phyloP scores from a whole-genome alignment of 2,797 vertebrate genomes.

The Ceryle rudis region DNA sequence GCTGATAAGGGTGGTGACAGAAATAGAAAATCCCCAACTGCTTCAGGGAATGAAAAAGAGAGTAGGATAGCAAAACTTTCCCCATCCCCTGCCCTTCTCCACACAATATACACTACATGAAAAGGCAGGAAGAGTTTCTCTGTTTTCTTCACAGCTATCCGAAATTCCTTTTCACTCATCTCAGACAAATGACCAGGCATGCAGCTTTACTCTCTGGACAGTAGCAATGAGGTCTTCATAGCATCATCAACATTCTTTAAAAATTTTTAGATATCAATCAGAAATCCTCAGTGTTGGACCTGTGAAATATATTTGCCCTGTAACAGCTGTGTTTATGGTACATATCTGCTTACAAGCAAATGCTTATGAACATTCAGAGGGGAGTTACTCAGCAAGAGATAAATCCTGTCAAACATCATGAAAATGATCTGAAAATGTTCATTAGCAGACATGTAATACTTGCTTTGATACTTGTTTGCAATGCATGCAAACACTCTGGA shows the following conservation, averaged over 20 bases:
- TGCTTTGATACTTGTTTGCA: conserved; percentile 64
- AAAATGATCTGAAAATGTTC: conserved; percentile 70
- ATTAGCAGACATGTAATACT: conserved; percentile 58
- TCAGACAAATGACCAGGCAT: conserved; percentile 26
- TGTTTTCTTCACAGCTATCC: conserved; percentile 24
- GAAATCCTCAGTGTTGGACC: conserved; percentile 52
- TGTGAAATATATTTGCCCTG: conserved; percentile 61
- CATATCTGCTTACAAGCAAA: conserved; percentile 63
- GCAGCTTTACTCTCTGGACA: conserved; percentile 10
- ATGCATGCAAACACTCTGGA: conserved; percentile 64
- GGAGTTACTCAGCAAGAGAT: conserved; percentile 69
- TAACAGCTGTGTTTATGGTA: conserved; percentile 74
- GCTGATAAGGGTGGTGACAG: conserved; percentile 72
- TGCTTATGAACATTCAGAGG: conserved; percentile 63
- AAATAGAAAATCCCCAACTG: conserved; percentile 62
- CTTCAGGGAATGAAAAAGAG: conserved; percentile 56
- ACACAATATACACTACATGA: conserved; percentile 6
- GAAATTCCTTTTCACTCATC: conserved; percentile 47
- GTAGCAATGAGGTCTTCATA: conserved; percentile 17
- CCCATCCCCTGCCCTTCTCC: neutral
- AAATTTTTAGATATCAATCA: conserved; percentile 40
- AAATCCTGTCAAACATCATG: conserved; percentile 68
- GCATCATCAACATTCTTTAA: neutral
- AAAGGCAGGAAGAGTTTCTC: conserved; percentile 50
- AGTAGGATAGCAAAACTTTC: neutral